phyloP scores from a whole-genome alignment of 2,888 invertebrate genomes.

The Oscheius sp. region DNA sequence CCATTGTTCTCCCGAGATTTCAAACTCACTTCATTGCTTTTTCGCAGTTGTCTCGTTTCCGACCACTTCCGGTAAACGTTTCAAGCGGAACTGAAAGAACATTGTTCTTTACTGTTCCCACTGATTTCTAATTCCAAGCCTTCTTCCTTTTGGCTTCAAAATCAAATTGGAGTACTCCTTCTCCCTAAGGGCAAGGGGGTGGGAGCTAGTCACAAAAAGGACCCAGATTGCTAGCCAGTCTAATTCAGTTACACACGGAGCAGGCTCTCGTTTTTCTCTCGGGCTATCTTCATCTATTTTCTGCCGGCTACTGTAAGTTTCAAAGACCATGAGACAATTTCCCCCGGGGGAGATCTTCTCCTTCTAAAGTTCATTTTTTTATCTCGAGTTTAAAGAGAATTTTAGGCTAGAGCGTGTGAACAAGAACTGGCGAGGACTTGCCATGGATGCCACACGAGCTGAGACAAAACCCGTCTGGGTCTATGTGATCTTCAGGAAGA shows the following conservation, averaged over 20 bases:
- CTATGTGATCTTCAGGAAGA: conserved; percentile 69
- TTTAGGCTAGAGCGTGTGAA: conserved; percentile 41
- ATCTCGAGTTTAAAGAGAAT: neutral
- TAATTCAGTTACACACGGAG: neutral
- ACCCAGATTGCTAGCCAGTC: neutral
- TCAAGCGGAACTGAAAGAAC: too few relatives aligned
- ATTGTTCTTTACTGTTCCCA: too few relatives aligned
- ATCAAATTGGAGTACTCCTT: too few relatives aligned
- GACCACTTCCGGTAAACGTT: too few relatives aligned
- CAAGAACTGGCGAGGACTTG: conserved; percentile 33
- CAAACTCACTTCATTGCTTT: too few relatives aligned
- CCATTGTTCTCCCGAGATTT: too few relatives aligned
- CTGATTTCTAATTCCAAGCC: too few relatives aligned
- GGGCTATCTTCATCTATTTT: neutral
- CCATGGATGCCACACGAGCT: conserved; percentile 54
- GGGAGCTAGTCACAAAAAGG: too few relatives aligned
- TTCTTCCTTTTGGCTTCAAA: too few relatives aligned
- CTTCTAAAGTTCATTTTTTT: neutral
- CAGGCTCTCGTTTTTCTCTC: neutral
- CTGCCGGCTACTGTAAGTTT: neutral
- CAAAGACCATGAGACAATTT: neutral
- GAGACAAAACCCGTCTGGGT: conserved; percentile 69
- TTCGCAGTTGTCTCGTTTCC: too few relatives aligned
- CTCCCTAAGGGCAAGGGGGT: too few relatives aligned
- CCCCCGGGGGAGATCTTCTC: too few relatives aligned